Conservation (phyloP, 2,797 vertebrate species). For the Danio jaintianensis region DNA sequence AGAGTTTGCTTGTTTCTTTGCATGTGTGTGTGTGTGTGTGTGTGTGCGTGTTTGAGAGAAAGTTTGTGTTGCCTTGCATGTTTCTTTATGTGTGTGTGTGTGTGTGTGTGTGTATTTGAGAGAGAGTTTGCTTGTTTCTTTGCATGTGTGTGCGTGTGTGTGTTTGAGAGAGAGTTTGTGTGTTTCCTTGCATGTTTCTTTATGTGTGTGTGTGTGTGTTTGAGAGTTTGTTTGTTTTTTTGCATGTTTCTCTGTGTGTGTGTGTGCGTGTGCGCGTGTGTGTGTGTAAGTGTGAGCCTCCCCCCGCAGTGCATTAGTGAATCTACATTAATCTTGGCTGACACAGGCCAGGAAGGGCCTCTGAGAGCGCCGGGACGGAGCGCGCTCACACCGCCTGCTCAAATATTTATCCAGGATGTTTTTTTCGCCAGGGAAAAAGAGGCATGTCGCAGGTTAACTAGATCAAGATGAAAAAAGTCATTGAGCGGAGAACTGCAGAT, state of each 20-base stretch:
- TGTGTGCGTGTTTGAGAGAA: too few relatives aligned
- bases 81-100: too few relatives aligned
- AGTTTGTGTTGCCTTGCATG: too few relatives aligned
- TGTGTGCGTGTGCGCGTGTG: slow-evolving; percentile 35
- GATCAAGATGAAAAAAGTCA: slow-evolving; percentile 66
- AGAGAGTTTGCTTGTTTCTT: too few relatives aligned
- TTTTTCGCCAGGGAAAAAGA: slow-evolving; percentile 59
- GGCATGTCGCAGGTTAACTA: slow-evolving; percentile 65
- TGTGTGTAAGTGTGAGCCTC: slow-evolving; percentile 46
- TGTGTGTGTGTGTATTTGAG: too few relatives aligned
- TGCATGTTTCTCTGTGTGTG: too few relatives aligned
- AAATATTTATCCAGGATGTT: slow-evolving; percentile 72
- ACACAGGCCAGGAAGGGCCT: slow-evolving; percentile 65
- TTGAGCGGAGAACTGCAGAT: slow-evolving; percentile 48
- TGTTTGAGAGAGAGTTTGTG: too few relatives aligned
- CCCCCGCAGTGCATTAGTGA: slow-evolving; percentile 60
- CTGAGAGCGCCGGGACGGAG: slow-evolving; percentile 55
- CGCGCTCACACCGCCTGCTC: slow-evolving; percentile 58
- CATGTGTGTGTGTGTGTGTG: too few relatives aligned
- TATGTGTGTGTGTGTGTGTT: slow-evolving; percentile 8
- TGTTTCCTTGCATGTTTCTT: too few relatives aligned
- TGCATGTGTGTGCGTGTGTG: too few relatives aligned
- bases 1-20: too few relatives aligned
- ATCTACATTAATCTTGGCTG: slow-evolving; percentile 67
- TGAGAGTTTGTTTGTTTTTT: too few relatives aligned